Conservation (phyloP, 2,888 invertebrate genomes). For the Lucinisca nassula region DNA sequence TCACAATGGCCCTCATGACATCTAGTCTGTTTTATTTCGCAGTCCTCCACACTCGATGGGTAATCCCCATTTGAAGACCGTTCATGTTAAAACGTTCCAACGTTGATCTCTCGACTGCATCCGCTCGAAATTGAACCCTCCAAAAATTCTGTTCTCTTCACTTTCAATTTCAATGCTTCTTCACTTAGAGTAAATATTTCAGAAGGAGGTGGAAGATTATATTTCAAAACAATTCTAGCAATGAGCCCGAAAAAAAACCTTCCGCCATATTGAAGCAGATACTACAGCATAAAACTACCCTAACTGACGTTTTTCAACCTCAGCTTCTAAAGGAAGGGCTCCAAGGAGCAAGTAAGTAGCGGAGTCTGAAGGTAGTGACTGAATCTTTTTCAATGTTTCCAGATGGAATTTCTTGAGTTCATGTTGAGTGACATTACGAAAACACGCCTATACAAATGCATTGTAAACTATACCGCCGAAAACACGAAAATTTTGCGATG, state of each 20-base stretch:
- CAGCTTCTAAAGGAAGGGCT: not conserved
- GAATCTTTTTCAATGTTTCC: not conserved
- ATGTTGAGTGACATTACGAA: too few species aligned
- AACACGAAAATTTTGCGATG: too few species aligned
- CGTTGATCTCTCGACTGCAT: not conserved
- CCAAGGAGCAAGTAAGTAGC: not conserved
- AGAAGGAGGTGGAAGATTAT: not conserved
- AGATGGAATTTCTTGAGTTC: not conserved
- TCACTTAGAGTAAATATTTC: not conserved
- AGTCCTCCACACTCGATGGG: slow-evolving; percentile 5
- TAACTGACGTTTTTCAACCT: not conserved
- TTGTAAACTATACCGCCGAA: too few species aligned
- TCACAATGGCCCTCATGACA: not conserved
- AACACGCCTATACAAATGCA: too few species aligned
- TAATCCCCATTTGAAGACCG: not conserved
- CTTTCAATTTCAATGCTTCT: not conserved
- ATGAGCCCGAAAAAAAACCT: not conserved
- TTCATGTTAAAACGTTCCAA: not conserved
- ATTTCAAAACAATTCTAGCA: not conserved
- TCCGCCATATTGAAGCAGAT: not conserved
- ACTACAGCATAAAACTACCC: not conserved
- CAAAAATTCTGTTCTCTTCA: not conserved
- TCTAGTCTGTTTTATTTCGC: not conserved
- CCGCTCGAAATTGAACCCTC: not conserved
- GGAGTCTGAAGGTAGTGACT: not conserved